Evolutionary conservation across 2,888 invertebrate genomes (phyloP).

Genomic region (Brachyopa scutellaris): DNA sequence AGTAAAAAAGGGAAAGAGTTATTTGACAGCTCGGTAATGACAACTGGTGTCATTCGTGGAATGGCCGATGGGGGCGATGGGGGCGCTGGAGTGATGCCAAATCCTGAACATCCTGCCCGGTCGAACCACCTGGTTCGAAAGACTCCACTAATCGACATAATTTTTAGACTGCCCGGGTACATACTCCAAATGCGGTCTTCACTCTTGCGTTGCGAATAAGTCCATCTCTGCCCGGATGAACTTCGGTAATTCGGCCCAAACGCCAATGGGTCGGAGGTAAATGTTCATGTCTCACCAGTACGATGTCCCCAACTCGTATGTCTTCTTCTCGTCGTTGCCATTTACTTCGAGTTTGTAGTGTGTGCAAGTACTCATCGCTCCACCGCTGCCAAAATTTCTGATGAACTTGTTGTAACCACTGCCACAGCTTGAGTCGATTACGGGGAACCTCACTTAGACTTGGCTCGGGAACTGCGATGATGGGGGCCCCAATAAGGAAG

Average conservation of each 20-base stretch:
- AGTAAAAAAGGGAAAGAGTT: no score
- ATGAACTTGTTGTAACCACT: constrained; percentile 55
- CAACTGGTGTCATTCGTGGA: no score
- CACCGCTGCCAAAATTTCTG: constrained; percentile 43
- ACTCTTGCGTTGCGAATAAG: not conserved
- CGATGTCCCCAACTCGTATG: not conserved
- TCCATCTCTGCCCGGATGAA: not conserved
- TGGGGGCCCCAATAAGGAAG: constrained; percentile 40
- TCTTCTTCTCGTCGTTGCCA: constrained; percentile 20
- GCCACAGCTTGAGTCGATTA: constrained; percentile 72
- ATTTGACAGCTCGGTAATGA: no score
- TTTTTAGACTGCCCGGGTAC: not conserved
- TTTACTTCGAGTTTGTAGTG: constrained; percentile 22
- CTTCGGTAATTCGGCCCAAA: not conserved
- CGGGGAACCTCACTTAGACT: constrained; percentile 49
- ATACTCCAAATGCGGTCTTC: not conserved
- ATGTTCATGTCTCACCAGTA: not conserved
- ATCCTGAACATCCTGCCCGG: constrained; percentile 56
- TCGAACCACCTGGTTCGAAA: constrained; percentile 1
- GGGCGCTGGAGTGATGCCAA: not conserved
- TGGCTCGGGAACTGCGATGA: constrained; percentile 68
- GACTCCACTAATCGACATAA: not conserved
- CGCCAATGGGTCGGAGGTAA: not conserved
- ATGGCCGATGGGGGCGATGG: no score
- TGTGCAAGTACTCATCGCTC: constrained; percentile 25